Conservation (phyloP, 2,113 vertebrate species). For the Ramphastos sulfuratus region DNA sequence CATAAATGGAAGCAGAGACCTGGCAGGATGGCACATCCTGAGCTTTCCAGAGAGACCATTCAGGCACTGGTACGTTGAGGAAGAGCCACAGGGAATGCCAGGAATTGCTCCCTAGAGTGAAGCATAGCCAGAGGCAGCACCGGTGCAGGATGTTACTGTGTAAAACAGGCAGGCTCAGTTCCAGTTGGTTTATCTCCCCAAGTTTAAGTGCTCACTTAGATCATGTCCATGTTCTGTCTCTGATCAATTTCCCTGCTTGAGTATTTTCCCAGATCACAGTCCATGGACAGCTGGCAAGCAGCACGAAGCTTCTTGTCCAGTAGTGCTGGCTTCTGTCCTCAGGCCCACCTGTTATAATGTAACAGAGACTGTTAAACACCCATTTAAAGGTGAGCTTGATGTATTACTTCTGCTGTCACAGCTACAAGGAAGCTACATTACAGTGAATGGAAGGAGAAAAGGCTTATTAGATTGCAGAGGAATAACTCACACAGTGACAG, state of each 20-base stretch:
- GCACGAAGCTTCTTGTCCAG: not conserved
- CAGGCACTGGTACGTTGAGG: not conserved
- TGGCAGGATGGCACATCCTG: not conserved
- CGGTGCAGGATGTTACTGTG: not conserved
- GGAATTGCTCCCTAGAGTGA: not conserved
- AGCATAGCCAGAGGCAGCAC: not conserved
- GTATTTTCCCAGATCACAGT: not conserved
- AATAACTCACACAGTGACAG: not conserved
- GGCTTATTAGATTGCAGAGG: not conserved
- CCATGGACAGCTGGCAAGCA: not conserved
- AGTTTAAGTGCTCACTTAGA: not conserved
- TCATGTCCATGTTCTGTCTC: not conserved
- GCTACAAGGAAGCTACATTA: not conserved
- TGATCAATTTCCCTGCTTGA: not conserved
- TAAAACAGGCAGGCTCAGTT: not conserved
- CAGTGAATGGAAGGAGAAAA: not conserved
- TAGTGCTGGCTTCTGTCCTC: not conserved
- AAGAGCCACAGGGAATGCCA: not conserved
- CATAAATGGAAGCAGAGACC: not conserved
- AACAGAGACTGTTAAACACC: not conserved
- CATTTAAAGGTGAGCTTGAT: not conserved
- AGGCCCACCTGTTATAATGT: not conserved
- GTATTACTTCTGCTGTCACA: not conserved
- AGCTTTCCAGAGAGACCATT: not conserved
- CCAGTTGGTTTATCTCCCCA: not conserved